phyloP scores from a whole-genome alignment of 2,113 vertebrate species.

The Tautogolabrus adspersus region DNA sequence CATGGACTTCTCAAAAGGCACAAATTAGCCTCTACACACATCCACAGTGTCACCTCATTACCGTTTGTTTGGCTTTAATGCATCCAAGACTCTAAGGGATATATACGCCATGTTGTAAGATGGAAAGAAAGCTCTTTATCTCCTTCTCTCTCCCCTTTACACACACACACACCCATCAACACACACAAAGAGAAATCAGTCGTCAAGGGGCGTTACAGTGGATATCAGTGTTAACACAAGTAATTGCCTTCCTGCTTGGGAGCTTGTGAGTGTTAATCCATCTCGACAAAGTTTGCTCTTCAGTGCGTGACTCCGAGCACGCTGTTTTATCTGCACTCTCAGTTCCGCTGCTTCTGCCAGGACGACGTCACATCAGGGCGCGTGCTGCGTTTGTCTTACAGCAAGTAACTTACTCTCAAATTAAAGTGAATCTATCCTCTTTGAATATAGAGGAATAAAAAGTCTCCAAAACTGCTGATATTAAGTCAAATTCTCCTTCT shows the following conservation, averaged over 20 bases:
- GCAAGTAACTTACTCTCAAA: conserved; percentile 35
- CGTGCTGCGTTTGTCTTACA: conserved; percentile 21
- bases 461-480: conserved; percentile 25
- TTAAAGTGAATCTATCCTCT: conserved; percentile 48
- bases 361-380: not conserved
- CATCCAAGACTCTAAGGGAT: conserved; percentile 50
- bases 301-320: conserved; percentile 47
- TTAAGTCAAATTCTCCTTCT: conserved; percentile 28
- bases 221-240: conserved; percentile 78
- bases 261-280: conserved; percentile 69
- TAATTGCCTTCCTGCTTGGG: conserved; percentile 73
- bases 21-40: conserved; percentile 47
- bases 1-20: conserved; percentile 44
- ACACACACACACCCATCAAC: conserved; percentile 6
- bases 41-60: conserved; percentile 60
- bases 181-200: conserved; percentile 54
- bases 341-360: conserved; percentile 25
- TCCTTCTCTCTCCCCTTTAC: conserved; percentile 3
- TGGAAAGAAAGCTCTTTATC: conserved; percentile 48
- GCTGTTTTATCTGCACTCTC: conserved; percentile 45
- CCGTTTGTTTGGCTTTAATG: conserved; percentile 70
- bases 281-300: conserved; percentile 69
- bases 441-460: conserved; percentile 10
- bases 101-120: conserved; percentile 34
- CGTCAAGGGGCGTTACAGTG: conserved; percentile 61